Evolutionary conservation across 2,797 vertebrate species (phyloP), one percentile per base, ranked within the genome.

Genomic region (Rhynchonycteris naso): DNA sequence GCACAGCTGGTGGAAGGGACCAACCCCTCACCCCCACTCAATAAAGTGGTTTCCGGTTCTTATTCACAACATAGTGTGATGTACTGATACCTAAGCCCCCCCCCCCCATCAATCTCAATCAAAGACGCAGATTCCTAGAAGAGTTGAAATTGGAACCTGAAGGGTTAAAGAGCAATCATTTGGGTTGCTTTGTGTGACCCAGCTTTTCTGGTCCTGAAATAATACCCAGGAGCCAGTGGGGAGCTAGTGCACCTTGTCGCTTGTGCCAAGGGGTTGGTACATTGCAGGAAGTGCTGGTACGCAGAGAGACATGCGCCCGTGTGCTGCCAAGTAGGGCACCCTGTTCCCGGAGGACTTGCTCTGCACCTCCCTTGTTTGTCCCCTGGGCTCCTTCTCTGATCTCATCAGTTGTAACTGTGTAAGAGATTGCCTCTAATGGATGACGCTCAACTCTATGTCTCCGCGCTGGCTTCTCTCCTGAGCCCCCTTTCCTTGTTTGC

Each of bases 11-110:
- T 9, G 16, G 26, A 50, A 91, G 43, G 65, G 26, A n/a, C 7
- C 0, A 1, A 19, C 9, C 18, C 21, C 54, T 28, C n/a, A 12
- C 19, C 14, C 43, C 28, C 5, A 24, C 16, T 47, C 3, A 9
- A 3, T 16, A 30, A 10, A 71, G 59, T 30, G 4, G 4, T 38
- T 71, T 38, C 43, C 84, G 65, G 30, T 15, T 24, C 66, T 91
- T 15, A n/a, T 54, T 52, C 18, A 13, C 0, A 38, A 12, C n/a
- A 1, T 3, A 9, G 85, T 3, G 10, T 10, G 50, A 59, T 30
- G 56, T 61, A 15, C 19, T 15, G n/a, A 68, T 19, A 24, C 78
- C 43, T 72, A 16, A 38, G 88, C 24, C 43, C 18, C 19, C 16
- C 38, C 2, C 6, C 22, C 10, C 66, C 10, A 18, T 15, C 68